Conservation (phyloP, 2,113 vertebrate species). For the Cyprinodon variegatus region DNA sequence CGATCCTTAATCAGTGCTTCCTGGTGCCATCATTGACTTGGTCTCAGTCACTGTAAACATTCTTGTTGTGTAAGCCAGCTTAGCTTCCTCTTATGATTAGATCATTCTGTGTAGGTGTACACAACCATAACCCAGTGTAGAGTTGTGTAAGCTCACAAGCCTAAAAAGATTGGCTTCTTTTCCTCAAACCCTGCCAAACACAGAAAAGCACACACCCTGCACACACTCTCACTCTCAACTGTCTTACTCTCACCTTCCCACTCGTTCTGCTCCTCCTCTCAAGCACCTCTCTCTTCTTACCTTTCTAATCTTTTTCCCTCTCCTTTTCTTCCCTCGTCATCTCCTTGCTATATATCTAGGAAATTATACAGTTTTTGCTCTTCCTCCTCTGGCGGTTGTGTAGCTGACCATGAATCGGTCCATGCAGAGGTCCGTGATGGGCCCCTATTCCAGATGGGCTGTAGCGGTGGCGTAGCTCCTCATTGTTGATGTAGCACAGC, state of each 20-base stretch:
- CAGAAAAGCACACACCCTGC: slow-evolving; percentile 28
- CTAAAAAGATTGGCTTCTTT: slow-evolving; percentile 62
- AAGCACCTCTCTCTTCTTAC: slow-evolving; percentile 50
- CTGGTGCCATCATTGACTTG: slow-evolving; percentile 38
- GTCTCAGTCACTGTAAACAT: slow-evolving; percentile 64
- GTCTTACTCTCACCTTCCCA: slow-evolving; percentile 69
- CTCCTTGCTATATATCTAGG: slow-evolving; percentile 77
- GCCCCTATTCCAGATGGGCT: slow-evolving; percentile 84
- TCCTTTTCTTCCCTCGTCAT: slow-evolving; percentile 67
- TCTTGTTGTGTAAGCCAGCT: slow-evolving; percentile 71
- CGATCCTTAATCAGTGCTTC: slow-evolving; percentile 41
- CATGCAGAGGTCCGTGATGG: slow-evolving; percentile 80
- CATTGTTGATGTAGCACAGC: slow-evolving; percentile 92
- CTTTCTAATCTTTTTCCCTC: slow-evolving; percentile 55
- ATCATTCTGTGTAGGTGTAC: slow-evolving; percentile 76
- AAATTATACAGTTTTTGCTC: slow-evolving; percentile 99
- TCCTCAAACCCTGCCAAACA: slow-evolving; percentile 52
- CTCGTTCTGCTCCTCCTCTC: slow-evolving; percentile 58
- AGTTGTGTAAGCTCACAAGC: slow-evolving; percentile 86
- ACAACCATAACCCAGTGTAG: slow-evolving; percentile 80
- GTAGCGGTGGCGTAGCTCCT: slow-evolving; percentile 94
- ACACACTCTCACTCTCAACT: slow-evolving; percentile 46
- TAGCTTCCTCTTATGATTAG: slow-evolving; percentile 72
- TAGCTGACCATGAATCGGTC: slow-evolving; percentile 85
- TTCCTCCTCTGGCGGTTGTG: slow-evolving; percentile 94